These are phyloP conservation scores for Brenthis hecate DNA, from an alignment of 2,888 invertebrate genomes.

Conservation along the genomic window DNA sequence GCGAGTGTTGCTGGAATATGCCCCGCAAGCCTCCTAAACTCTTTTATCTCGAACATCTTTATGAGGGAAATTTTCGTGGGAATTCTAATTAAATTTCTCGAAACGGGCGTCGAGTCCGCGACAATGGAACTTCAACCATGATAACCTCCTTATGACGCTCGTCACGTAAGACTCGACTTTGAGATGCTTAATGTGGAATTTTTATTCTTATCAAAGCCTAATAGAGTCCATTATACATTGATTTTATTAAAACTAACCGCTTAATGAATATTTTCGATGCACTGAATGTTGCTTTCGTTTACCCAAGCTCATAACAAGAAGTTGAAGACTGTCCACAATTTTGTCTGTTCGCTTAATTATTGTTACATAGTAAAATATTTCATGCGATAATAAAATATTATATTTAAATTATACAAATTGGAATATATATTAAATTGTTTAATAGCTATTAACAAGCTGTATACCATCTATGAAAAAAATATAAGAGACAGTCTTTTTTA, in stretches of 20 bases:
- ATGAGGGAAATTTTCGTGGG: constrained; percentile 62
- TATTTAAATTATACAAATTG: no score
- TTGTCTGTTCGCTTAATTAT: not conserved
- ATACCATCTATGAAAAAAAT: no score
- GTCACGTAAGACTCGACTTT: constrained; percentile 30
- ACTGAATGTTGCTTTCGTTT: constrained; percentile 22
- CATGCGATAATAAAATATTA: not conserved
- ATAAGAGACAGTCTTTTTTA: no score
- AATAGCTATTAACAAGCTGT: no score
- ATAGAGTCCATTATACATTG: constrained; percentile 13
- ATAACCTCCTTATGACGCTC: constrained; percentile 36
- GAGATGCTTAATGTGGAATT: constrained; percentile 5
- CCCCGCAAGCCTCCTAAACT: constrained; percentile 22
- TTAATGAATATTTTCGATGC: constrained; percentile 30
- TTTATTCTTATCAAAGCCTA: constrained; percentile 9
- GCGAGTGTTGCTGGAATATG: constrained; percentile 37
- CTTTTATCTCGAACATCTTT: constrained; percentile 21
- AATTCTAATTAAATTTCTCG: constrained; percentile 75
- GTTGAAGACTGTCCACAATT: not conserved
- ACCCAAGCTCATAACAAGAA: constrained; percentile 5
- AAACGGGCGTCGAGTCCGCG: constrained; percentile 52
- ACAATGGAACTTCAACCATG: constrained; percentile 45
- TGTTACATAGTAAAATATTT: not conserved
- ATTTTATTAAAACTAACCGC: constrained; percentile 24
- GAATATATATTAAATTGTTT: no score